Evolutionary conservation across 2,888 invertebrate genomes (phyloP), one percentile per base, ranked within the genome.

Genomic region (Rhimphoctona megacephalus): DNA sequence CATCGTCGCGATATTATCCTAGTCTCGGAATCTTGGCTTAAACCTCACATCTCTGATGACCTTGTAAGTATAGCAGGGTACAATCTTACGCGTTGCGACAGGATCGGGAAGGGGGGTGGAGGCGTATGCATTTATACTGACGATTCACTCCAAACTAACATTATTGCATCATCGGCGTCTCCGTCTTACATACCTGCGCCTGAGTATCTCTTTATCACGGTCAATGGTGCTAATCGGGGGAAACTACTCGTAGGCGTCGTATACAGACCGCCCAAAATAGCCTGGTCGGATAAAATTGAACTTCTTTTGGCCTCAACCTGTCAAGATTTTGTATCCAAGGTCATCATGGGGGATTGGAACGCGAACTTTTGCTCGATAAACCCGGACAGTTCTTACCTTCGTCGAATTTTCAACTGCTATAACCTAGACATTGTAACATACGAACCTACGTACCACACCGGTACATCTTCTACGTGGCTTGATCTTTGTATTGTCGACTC

Each of bases 291-390:
- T 61, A 61, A 14, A 22, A 39, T 77, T 6, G 86, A 85, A 61
- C 2, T 22, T 1, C 70, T 84, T 2, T 25, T 86, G 3, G 11
- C 67, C 8, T 17, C 25, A 11, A 61, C 43, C 6, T 67, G 70
- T 14, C 83, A 84, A n/a, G 64, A 76, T 22, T 86, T 78, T 64
- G 17, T 36, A 17, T 14, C 61, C 19, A 77, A 74, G 25, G 54
- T 84, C 9, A 66, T 86, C 6, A 67, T 81, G 57, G 81, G 84
- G 9, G 86, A 86, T 36, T 84, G 76, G 54, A 86, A 86, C 11
- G 46, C 73, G 2, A 43, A 86, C 30, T 39, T 86, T 0, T 73
- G 61, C 54, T 25, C 25, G 0, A 69, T 66, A 8, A 36, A 43
- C 11, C 25, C 52, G 14, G 80, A 72, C 7, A 52, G 67, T 17